phyloP scores from a whole-genome alignment of 2,888 invertebrate species.

The Boloria euphrosyne region DNA sequence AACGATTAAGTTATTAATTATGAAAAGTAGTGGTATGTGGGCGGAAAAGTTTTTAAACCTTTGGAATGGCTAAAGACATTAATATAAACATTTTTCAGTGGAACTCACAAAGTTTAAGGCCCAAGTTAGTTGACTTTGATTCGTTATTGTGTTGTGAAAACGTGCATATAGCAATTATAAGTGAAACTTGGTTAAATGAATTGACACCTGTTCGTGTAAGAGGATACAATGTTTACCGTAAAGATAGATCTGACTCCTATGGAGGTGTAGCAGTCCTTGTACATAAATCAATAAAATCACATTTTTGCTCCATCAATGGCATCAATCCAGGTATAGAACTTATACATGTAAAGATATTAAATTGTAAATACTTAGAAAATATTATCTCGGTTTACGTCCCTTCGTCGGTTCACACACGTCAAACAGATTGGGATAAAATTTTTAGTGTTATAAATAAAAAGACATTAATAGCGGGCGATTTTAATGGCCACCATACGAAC shows the following conservation, averaged over 20 bases:
- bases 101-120: too few species aligned
- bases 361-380: too few species aligned
- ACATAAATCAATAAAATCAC: background rate
- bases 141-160: background rate
- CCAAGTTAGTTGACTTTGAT: background rate
- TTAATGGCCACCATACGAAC: too few species aligned
- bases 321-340: background rate
- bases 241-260: background rate
- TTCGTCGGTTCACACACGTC: too few species aligned
- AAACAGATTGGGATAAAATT: too few species aligned
- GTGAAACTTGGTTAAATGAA: background rate
- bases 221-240: background rate
- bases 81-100: too few species aligned
- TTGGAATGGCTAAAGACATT: too few species aligned
- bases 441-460: too few species aligned
- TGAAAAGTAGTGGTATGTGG: background rate
- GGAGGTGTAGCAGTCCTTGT: background rate
- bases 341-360: too few species aligned
- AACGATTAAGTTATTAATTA: background rate
- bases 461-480: too few species aligned
- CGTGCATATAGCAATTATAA: background rate
- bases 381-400: too few species aligned
- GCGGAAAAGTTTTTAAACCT: too few species aligned
- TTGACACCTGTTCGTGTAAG: background rate
- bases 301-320: constrained; percentile 11